Evolutionary conservation across 2,888 invertebrate genomes (phyloP).

Genomic region (Cephus runcator): DNA sequence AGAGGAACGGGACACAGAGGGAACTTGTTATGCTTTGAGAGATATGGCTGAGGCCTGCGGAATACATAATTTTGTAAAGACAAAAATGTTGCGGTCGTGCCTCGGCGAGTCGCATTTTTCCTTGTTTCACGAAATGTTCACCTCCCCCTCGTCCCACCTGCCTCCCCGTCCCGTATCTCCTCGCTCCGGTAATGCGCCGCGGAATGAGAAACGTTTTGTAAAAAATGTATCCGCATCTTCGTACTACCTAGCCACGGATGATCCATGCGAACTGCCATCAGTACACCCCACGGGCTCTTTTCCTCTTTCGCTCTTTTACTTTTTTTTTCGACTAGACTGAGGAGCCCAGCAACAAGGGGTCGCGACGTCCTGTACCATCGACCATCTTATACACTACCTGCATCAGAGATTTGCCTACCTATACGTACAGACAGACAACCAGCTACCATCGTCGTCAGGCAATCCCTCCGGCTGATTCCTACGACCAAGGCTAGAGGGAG

Average conservation of each 20-base stretch:
- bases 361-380: not conserved
- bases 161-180: conserved; percentile 15
- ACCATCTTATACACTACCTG: not conserved
- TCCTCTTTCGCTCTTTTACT: conserved; percentile 14
- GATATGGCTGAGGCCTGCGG: conserved; percentile 64
- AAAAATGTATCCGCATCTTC: conserved; percentile 60
- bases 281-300: conserved; percentile 18
- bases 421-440: not conserved
- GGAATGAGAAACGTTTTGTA: conserved; percentile 60
- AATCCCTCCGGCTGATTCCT: not conserved
- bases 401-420: not conserved
- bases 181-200: conserved; percentile 51
- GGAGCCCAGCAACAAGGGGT: not conserved
- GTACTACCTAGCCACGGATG: conserved; percentile 28
- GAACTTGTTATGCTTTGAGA: conserved; percentile 66
- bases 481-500: not conserved
- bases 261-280: conserved; percentile 4
- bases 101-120: conserved; percentile 61
- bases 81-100: conserved; percentile 65
- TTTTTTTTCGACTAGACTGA: conserved; percentile 12
- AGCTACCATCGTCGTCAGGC: not conserved
- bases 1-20: conserved; percentile 50
- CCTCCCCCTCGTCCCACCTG: conserved; percentile 19
- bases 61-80: conserved; percentile 67
- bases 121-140: conserved; percentile 64